Evolutionary conservation across 2,888 invertebrate species (phyloP).

Genomic region (Belgica antarctica): DNA sequence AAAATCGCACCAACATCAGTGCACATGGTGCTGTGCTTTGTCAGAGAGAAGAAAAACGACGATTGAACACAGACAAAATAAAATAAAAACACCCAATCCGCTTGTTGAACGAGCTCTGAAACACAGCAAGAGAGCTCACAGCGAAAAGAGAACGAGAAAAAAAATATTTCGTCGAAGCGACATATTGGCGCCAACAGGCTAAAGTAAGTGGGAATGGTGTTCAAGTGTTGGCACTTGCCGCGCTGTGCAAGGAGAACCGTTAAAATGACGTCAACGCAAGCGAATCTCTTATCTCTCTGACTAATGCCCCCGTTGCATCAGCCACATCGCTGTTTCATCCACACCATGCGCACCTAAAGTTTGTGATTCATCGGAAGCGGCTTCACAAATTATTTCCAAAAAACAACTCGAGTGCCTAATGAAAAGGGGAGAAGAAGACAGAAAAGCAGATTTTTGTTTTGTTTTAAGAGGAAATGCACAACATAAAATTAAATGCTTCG

Average conservation of each 20-base stretch:
- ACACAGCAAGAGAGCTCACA: constrained; percentile 42
- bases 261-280: no score
- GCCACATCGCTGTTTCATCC: not conserved
- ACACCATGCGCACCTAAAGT: not conserved
- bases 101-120: constrained; percentile 43
- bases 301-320: no score
- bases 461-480: constrained; percentile 28
- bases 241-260: no score
- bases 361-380: not conserved
- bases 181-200: constrained; percentile 38
- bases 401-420: not conserved
- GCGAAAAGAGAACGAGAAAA: constrained; percentile 42
- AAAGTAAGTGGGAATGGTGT: constrained; percentile 35
- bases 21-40: constrained; percentile 14
- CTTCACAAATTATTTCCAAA: no score
- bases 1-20: constrained; percentile 41
- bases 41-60: constrained; percentile 22
- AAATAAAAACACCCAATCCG: constrained; percentile 36
- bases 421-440: not conserved
- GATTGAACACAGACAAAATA: constrained; percentile 34
- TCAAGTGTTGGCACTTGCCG: constrained; percentile 35
- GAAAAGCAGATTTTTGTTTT: constrained; percentile 8
- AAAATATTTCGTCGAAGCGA: constrained; percentile 42
- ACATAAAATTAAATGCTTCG: constrained; percentile 36
- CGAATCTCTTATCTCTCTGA: no score